Evolutionary conservation across 1,140 invertebrate genomes (phyloP), one percentile per base, ranked within the genome.

Genomic region (Neotoxoptera formosana): DNA sequence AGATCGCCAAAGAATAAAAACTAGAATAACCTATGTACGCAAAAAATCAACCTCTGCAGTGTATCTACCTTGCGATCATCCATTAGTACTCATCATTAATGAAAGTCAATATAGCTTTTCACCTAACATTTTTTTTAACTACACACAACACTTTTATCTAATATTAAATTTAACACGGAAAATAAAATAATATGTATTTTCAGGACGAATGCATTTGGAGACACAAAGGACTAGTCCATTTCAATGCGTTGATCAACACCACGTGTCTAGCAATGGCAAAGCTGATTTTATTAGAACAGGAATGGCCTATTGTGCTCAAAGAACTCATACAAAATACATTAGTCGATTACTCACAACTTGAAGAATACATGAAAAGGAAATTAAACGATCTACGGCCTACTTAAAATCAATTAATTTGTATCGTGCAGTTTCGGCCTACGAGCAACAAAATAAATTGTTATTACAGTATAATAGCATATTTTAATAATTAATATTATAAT

Each of bases 251-350:
- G 45, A 96, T 98, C 81, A 96, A 97, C 92, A 95, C 97, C 94
- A 97, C 97, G 21, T 96, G 97, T 94, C 96, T 97, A 94, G 97
- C 97, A 1, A 96, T 97, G 87, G 96, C 97, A 94, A 97, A 98
- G 94, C 95, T 98, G 84, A 96, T 97, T 94, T 95, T 96, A 90
- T 95, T 98, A 41, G 97, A 98, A 94, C 95, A 96, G 25, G 95
- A 97, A 94, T 98, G 97, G 97, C 96, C 97, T 45, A 95, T 95
- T 81, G 96, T 98, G 94, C 95, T 98, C 34, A 95, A 96, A 45
- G 97, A 98, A 94, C 96, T 98, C 94, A 96, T 98, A 94, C 96
- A 96, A 94, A 96, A 97, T 93, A 97, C 97, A 17, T 95, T 98
- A 60, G 95, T 96, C 45, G 97, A 98, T 95, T 98, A 97, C 94